Conservation (phyloP, 2,113 vertebrate species). For the Laterallus jamaicensis region DNA sequence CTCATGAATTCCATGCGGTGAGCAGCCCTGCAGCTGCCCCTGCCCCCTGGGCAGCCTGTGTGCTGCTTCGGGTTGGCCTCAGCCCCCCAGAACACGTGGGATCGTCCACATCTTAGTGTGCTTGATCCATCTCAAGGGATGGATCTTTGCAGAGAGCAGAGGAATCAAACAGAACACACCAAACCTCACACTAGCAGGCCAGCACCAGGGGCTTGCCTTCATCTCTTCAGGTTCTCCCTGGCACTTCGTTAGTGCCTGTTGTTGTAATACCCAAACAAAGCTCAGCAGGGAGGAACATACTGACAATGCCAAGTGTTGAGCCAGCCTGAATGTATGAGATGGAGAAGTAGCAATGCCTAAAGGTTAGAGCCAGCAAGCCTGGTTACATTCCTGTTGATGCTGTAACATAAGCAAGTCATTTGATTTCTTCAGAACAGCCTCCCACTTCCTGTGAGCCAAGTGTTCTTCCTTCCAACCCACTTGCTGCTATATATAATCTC, state of each 20-base stretch:
- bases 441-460: background rate
- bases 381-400: background rate
- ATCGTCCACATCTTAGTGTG: background rate
- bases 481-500: conserved; percentile 32
- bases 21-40: background rate
- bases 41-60: background rate
- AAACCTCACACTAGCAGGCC: background rate
- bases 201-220: background rate
- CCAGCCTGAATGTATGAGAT: background rate
- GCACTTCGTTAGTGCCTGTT: fast-evolving
- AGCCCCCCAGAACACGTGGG: background rate
- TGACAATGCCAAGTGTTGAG: background rate
- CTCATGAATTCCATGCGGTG: background rate
- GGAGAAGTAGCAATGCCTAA: background rate
- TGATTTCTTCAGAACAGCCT: conserved; percentile 8
- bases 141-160: background rate
- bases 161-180: background rate
- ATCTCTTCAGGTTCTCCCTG: background rate
- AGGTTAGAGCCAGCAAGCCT: background rate
- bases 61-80: background rate
- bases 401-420: background rate
- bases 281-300: background rate
- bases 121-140: background rate
- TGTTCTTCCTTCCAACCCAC: conserved; percentile 40
- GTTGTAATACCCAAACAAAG: background rate